These are phyloP conservation scores for Rhyzopertha dominica DNA, from an alignment of 1,140 invertebrate species.

Conservation along the genomic window DNA sequence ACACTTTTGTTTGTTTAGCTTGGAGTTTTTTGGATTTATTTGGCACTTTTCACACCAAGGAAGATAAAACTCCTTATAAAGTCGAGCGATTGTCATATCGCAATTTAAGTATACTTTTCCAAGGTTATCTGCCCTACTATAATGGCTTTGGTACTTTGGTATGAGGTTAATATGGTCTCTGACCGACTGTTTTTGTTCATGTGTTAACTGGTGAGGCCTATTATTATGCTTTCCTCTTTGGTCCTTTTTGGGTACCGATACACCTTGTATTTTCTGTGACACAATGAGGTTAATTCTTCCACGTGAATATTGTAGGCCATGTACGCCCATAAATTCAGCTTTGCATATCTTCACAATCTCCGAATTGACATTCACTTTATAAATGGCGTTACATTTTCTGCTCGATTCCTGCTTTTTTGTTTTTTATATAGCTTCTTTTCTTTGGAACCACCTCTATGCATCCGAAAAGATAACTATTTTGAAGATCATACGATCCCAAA, in stretches of 20 bases:
- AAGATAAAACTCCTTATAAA: slow-evolving; percentile 5
- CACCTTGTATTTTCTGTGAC: neutral
- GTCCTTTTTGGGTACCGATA: too few relatives aligned
- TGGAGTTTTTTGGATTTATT: slow-evolving; percentile 3
- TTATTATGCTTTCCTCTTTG: too few relatives aligned
- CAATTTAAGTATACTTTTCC: too few relatives aligned
- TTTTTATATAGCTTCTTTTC: slow-evolving; percentile 10
- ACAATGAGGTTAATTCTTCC: slow-evolving; percentile 5
- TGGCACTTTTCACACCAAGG: slow-evolving; percentile 4
- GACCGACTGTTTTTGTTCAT: too few relatives aligned
- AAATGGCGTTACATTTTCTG: slow-evolving; percentile 8
- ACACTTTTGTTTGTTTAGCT: neutral
- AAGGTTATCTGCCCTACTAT: too few relatives aligned
- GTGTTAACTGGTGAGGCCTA: too few relatives aligned
- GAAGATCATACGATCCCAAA: slow-evolving; percentile 11
- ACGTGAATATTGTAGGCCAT: slow-evolving; percentile 12
- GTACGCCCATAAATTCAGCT: slow-evolving; percentile 11
- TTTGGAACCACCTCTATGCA: slow-evolving; percentile 10
- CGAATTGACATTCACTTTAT: slow-evolving; percentile 8
- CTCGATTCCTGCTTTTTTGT: slow-evolving; percentile 14
- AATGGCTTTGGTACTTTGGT: too few relatives aligned
- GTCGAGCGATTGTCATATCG: neutral
- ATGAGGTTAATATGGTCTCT: too few relatives aligned
- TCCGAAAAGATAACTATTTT: slow-evolving; percentile 17
- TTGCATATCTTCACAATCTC: slow-evolving; percentile 9